Conservation (phyloP, 2,888 invertebrate species). For the Yponomeuta cagnagella region DNA sequence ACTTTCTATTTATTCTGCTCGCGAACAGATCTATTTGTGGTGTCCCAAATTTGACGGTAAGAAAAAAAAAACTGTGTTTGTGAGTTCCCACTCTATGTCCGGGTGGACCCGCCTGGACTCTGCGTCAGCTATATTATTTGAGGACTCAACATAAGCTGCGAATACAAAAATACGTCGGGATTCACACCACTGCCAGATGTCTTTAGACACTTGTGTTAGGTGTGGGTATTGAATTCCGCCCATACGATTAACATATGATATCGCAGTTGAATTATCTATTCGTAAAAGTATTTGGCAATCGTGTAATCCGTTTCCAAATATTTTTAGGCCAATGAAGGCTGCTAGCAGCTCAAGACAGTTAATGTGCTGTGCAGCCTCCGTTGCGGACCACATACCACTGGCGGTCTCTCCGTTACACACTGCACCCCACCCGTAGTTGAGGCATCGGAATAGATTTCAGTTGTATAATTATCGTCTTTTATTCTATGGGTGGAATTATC, state of each 20-base stretch:
- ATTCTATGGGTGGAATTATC: not conserved
- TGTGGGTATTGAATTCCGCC: conserved; percentile 16
- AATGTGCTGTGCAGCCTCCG: conserved; percentile 10
- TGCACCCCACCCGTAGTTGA: conserved; percentile 16
- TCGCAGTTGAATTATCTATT: conserved; percentile 15
- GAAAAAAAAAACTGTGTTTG: too few relatives aligned
- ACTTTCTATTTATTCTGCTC: conserved; percentile 14
- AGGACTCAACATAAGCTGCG: conserved; percentile 13
- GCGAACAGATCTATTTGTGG: conserved; percentile 17
- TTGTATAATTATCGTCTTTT: conserved; percentile 15
- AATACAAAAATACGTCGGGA: conserved; percentile 6
- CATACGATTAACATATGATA: conserved; percentile 12
- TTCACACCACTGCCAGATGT: conserved; percentile 18
- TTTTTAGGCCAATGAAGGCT: conserved; percentile 15
- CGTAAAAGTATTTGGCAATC: conserved; percentile 12
- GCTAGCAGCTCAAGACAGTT: conserved; percentile 14
- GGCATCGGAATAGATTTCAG: conserved; percentile 28
- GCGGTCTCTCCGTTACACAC: too few relatives aligned
- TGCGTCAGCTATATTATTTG: conserved; percentile 12
- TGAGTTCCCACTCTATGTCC: conserved; percentile 9
- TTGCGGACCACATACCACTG: too few relatives aligned
- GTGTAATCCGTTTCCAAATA: conserved; percentile 9
- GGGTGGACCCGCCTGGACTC: conserved; percentile 5
- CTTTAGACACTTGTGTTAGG: not conserved
- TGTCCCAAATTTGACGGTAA: not conserved